A percentile compares a stretch with the other conserved stretches of the same genome.
Conservation (phyloP, 2,888 invertebrate species). For the Andricus curvator region DNA sequence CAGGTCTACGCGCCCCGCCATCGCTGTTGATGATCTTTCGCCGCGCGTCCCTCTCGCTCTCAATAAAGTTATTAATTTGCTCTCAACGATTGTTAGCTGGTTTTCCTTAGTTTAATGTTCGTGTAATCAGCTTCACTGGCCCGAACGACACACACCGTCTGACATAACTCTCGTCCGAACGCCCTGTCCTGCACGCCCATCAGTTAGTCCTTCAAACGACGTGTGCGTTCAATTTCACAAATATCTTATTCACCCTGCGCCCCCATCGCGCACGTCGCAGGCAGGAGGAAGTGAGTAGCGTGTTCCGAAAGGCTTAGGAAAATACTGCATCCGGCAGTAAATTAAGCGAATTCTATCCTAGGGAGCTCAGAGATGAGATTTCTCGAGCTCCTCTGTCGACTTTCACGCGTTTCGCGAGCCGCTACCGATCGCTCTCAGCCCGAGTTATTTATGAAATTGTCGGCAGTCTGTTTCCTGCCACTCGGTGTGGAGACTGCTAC, state of each 20-base stretch:
- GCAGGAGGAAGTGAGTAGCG: slow-evolving; percentile 54
- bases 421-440: slow-evolving; percentile 65
- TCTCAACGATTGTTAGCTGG: slow-evolving; percentile 22
- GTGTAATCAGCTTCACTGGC: slow-evolving; percentile 64
- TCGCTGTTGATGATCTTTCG: slow-evolving; percentile 77
- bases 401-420: slow-evolving; percentile 64
- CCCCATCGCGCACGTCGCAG: slow-evolving; percentile 19
- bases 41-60: slow-evolving; percentile 75
- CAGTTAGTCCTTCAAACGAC: slow-evolving; percentile 43
- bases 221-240: slow-evolving; percentile 60
- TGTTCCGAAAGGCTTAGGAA: slow-evolving; percentile 68
- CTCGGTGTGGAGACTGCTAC: slow-evolving; percentile 57
- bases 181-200: slow-evolving; percentile 56
- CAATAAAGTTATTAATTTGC: slow-evolving; percentile 75
- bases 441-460: slow-evolving; percentile 62
- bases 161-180: slow-evolving; percentile 43
- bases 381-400: slow-evolving; percentile 59
- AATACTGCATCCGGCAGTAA: slow-evolving; percentile 78
- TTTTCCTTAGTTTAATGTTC: slow-evolving; percentile 58
- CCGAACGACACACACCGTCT: slow-evolving; percentile 42
- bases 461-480: slow-evolving; percentile 55
- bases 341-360: slow-evolving; percentile 68
- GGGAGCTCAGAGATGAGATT: slow-evolving; percentile 49
- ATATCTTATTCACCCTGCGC: slow-evolving; percentile 50
- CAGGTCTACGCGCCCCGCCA: slow-evolving; percentile 78